These are phyloP conservation scores for Synergus japonicus DNA, from an alignment of 2,888 invertebrate genomes.

Conservation along the genomic window DNA sequence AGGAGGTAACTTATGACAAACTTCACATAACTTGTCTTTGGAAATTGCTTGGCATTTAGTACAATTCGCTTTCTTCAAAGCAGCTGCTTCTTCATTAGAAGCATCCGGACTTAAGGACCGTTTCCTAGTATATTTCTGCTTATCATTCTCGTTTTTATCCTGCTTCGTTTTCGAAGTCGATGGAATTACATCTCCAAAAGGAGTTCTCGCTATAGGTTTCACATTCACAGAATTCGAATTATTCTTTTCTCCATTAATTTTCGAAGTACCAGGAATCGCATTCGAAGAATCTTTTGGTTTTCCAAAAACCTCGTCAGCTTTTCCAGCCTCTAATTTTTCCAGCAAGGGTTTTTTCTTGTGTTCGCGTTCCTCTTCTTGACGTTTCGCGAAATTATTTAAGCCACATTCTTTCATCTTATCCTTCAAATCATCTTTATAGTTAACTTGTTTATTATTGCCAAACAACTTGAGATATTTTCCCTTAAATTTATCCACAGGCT, in stretches of 20 bases:
- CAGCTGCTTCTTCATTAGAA: slow-evolving; percentile 32
- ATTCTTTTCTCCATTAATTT: slow-evolving; percentile 44
- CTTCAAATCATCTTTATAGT: slow-evolving; percentile 65
- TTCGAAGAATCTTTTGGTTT: slow-evolving; percentile 41
- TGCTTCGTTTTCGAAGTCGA: slow-evolving; percentile 44
- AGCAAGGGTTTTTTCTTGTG: slow-evolving; percentile 64
- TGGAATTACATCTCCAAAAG: slow-evolving; percentile 69
- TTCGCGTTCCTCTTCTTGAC: slow-evolving; percentile 60
- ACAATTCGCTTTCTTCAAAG: slow-evolving; percentile 58
- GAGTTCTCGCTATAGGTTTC: slow-evolving; percentile 58
- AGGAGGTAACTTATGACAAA: slow-evolving; percentile 60
- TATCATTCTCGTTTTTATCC: slow-evolving; percentile 34
- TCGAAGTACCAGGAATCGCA: neutral
- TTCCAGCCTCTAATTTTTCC: slow-evolving; percentile 65
- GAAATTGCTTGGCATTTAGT: slow-evolving; percentile 55
- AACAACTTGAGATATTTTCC: slow-evolving; percentile 65
- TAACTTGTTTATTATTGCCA: slow-evolving; percentile 53
- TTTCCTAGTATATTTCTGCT: slow-evolving; percentile 51
- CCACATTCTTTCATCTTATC: slow-evolving; percentile 62
- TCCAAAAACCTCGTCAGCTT: slow-evolving; percentile 62
- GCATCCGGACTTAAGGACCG: slow-evolving; percentile 50
- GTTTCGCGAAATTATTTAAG: slow-evolving; percentile 61
- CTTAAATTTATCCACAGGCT: slow-evolving; percentile 62
- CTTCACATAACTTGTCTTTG: slow-evolving; percentile 63
- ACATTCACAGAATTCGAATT: slow-evolving; percentile 19